phyloP scores from a whole-genome alignment of 2,113 vertebrate species.

The Cepphus grylle region DNA sequence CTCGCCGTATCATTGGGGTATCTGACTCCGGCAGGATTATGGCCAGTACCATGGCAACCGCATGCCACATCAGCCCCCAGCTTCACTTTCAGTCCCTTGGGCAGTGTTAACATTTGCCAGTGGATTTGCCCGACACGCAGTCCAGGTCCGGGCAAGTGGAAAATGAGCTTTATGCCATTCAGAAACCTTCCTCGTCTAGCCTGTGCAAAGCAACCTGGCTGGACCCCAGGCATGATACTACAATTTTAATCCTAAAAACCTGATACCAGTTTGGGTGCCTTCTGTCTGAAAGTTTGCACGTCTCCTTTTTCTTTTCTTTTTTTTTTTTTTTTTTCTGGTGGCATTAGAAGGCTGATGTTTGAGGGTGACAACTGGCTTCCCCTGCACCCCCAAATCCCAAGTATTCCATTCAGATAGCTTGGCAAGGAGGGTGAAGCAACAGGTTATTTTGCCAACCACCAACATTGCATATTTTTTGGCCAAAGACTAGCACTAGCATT shows the following conservation, averaged over 20 bases:
- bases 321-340: neutral
- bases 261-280: neutral
- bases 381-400: neutral
- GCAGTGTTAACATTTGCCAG: slow-evolving; percentile 57
- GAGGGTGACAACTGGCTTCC: neutral
- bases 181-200: neutral
- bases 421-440: neutral
- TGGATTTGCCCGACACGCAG: slow-evolving; percentile 19
- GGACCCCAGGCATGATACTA: neutral
- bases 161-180: neutral
- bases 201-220: neutral
- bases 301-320: neutral
- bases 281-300: neutral
- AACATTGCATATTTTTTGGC: neutral
- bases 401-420: neutral
- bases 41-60: slow-evolving; percentile 47
- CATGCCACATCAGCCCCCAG: slow-evolving; percentile 54
- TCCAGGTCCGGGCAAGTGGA: slow-evolving; percentile 40
- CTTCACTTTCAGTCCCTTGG: slow-evolving; percentile 51
- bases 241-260: neutral
- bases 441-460: neutral
- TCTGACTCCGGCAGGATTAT: slow-evolving; percentile 38
- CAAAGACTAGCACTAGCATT: neutral
- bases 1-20: slow-evolving; percentile 16
- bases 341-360: neutral